Percentiles rank a stretch among this genome's conserved stretches.
Evolutionary conservation across 2,797 vertebrate species (phyloP).

Genomic region (Sebastes baramenuke): DNA sequence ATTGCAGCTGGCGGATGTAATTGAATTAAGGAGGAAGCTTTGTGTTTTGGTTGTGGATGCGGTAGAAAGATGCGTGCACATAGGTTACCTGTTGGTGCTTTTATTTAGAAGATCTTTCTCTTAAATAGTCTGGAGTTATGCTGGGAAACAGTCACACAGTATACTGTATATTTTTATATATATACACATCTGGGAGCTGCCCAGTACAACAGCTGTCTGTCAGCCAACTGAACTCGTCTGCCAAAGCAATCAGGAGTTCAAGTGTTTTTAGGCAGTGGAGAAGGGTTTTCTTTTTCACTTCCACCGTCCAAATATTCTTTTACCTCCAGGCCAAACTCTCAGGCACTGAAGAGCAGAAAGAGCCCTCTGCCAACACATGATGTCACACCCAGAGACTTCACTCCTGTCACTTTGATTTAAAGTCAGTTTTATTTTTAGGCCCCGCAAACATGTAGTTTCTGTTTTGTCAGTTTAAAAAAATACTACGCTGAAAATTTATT

Average conservation of each 20-base stretch:
- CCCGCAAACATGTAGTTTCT: not conserved
- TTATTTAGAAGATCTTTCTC: not conserved
- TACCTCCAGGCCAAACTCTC: not conserved
- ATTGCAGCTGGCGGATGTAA: constrained; percentile 64
- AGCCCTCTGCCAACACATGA: not conserved
- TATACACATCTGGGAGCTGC: constrained; percentile 4
- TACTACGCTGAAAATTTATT: not conserved
- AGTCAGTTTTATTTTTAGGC: not conserved
- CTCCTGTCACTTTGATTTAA: not conserved
- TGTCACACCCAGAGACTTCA: not conserved
- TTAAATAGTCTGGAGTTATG: not conserved
- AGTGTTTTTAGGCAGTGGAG: not conserved
- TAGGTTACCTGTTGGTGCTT: not conserved
- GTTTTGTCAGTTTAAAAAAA: not conserved
- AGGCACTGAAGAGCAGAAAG: not conserved
- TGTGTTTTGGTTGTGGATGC: constrained; percentile 3
- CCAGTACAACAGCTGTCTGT: not conserved
- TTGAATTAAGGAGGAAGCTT: constrained; percentile 49
- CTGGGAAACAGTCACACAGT: too few relatives aligned
- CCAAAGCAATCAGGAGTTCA: constrained; percentile 20
- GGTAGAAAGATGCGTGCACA: not conserved
- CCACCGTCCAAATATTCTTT: not conserved
- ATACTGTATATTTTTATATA: not conserved
- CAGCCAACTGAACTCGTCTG: constrained; percentile 10
- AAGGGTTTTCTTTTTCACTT: not conserved